Percentiles rank a stretch among this genome's conserved stretches.
Conservation (phyloP, 2,113 vertebrate genomes). For the Ptilonorhynchus violaceus region DNA sequence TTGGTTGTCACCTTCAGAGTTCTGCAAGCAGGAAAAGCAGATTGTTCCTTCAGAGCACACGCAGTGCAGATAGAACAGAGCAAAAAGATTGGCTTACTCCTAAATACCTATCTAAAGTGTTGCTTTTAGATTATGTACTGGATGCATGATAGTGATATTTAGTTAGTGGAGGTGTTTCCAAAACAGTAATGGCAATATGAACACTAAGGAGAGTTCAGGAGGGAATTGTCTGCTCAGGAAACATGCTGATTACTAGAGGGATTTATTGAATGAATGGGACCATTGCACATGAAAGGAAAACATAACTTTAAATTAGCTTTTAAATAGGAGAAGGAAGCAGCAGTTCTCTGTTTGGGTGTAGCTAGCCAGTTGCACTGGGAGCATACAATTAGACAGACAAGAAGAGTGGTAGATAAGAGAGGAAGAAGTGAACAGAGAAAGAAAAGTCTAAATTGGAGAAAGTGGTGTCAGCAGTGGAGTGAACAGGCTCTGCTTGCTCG, state of each 20-base stretch:
- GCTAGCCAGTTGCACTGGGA: neutral
- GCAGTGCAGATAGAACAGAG: neutral
- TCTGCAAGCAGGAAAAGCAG: neutral
- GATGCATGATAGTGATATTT: neutral
- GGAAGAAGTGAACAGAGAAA: neutral
- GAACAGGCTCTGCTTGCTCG: rapidly evolving
- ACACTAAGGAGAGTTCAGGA: neutral
- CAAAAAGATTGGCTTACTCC: neutral
- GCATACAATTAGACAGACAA: neutral
- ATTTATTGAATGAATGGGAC: neutral
- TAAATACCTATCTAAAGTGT: neutral
- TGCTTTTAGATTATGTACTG: too few relatives aligned
- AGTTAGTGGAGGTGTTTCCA: neutral
- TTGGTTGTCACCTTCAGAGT: neutral
- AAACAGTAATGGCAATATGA: neutral
- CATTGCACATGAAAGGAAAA: neutral
- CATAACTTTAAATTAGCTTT: neutral
- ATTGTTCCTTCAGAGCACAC: neutral
- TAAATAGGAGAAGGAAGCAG: neutral
- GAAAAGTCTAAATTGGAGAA: neutral
- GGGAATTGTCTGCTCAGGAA: neutral
- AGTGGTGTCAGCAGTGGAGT: neutral
- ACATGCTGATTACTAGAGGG: neutral
- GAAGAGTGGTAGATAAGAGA: neutral
- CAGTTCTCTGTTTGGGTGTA: neutral